Evolutionary conservation across 2,888 invertebrate genomes (phyloP).

Genomic region (Zhuqinia jingwanae): DNA sequence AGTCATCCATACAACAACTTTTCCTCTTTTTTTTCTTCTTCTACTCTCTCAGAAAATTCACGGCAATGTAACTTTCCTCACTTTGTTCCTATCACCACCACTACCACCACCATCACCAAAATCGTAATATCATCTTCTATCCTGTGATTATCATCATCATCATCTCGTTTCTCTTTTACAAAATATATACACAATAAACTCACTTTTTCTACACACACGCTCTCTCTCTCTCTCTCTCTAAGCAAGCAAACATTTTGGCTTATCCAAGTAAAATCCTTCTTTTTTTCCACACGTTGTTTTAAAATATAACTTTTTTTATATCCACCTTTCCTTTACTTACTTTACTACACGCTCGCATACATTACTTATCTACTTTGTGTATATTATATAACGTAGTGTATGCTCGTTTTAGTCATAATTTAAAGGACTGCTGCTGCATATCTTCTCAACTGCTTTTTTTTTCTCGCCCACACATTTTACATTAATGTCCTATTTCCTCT

Average conservation of each 20-base stretch:
- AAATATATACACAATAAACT: slow-evolving; percentile 13
- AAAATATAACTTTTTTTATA: slow-evolving; percentile 41
- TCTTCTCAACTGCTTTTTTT: slow-evolving; percentile 26
- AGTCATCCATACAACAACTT: no score
- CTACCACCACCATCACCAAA: no score
- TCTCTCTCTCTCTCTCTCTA: neutral
- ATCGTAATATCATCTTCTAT: no score
- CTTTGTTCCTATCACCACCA: slow-evolving; percentile 12
- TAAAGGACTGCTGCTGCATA: neutral
- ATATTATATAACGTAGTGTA: no score
- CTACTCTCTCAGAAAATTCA: neutral
- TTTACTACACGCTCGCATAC: neutral
- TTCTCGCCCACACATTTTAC: slow-evolving; percentile 62
- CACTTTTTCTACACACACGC: no score
- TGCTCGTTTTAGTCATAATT: neutral
- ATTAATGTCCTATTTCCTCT: slow-evolving; percentile 57
- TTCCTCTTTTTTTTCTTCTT: neutral
- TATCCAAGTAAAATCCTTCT: slow-evolving; percentile 22
- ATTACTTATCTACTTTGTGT: neutral
- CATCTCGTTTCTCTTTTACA: slow-evolving; percentile 20
- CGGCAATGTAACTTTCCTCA: slow-evolving; percentile 33
- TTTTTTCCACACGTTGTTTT: slow-evolving; percentile 44
- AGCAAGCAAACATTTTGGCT: slow-evolving; percentile 29
- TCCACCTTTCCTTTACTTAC: slow-evolving; percentile 2
- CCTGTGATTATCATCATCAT: slow-evolving; percentile 19